Conservation (phyloP, 2,113 vertebrate species). For the Clupea harengus region DNA sequence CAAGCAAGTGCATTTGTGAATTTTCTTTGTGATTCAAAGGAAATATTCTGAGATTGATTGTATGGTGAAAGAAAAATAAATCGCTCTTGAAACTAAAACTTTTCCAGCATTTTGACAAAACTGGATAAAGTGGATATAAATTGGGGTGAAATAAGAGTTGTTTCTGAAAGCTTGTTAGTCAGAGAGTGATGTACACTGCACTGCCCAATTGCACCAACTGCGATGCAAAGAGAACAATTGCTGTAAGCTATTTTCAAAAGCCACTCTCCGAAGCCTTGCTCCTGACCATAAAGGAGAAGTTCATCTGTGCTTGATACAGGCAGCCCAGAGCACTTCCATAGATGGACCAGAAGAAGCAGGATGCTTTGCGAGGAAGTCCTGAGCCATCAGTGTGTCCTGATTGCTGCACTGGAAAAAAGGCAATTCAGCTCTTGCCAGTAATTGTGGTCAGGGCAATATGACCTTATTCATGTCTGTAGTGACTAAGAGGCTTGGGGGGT, state of each 20-base stretch:
- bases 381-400: constrained; percentile 63
- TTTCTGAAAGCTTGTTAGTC: neutral
- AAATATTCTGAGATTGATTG: neutral
- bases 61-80: neutral
- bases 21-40: neutral
- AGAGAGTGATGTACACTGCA: neutral
- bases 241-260: neutral
- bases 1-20: neutral
- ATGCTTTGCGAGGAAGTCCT: constrained; percentile 53
- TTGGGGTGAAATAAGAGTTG: neutral
- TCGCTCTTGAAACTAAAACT: neutral
- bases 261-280: neutral
- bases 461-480: constrained; percentile 57
- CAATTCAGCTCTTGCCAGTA: constrained; percentile 59
- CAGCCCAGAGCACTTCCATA: constrained; percentile 23
- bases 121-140: neutral
- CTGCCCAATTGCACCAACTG: neutral
- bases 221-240: neutral
- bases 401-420: constrained; percentile 58
- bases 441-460: constrained; percentile 67
- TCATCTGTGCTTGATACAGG: neutral
- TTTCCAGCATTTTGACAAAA: neutral
- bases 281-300: neutral
- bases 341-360: constrained; percentile 38
- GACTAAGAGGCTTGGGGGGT: neutral